Evolutionary conservation across 1,140 invertebrate genomes (phyloP).

Genomic region (Drosophila grimshawi): DNA sequence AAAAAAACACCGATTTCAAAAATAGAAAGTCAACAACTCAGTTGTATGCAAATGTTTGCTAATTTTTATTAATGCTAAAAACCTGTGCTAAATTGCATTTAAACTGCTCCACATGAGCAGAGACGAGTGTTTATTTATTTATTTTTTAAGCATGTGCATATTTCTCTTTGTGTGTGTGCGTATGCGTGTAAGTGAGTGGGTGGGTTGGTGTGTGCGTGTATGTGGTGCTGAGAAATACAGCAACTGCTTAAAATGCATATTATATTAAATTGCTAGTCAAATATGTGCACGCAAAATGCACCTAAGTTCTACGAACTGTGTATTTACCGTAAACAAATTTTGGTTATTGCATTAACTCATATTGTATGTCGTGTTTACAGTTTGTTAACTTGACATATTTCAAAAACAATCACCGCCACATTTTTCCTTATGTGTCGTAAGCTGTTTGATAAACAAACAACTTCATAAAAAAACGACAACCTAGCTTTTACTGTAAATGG

Average conservation of each 20-base stretch:
- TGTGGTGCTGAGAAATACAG: conserved; percentile 48
- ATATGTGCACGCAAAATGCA: conserved; percentile 10
- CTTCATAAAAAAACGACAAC: background rate
- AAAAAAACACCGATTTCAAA: conserved; percentile 15
- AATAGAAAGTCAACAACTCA: conserved; percentile 44
- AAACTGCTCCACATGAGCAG: background rate
- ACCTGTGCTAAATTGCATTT: conserved; percentile 21
- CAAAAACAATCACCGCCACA: conserved; percentile 14
- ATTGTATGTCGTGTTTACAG: conserved; percentile 21
- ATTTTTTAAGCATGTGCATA: too few species aligned
- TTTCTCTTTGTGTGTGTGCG: conserved; percentile 6
- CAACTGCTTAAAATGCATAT: conserved; percentile 63
- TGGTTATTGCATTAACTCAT: conserved; percentile 15
- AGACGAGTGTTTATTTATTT: background rate
- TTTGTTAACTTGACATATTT: conserved; percentile 20
- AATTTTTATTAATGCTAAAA: background rate
- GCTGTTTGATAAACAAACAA: conserved; percentile 26
- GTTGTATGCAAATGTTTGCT: conserved; percentile 18
- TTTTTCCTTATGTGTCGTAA: conserved; percentile 25
- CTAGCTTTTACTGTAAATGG: background rate
- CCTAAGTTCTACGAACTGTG: conserved; percentile 6
- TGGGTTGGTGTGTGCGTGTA: conserved; percentile 16
- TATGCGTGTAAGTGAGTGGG: conserved; percentile 2
- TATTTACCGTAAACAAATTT: background rate
- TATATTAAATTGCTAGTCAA: conserved; percentile 42